These are phyloP conservation scores for Erebia aethiops DNA, from an alignment of 2,888 invertebrate species.

Conservation along the genomic window DNA sequence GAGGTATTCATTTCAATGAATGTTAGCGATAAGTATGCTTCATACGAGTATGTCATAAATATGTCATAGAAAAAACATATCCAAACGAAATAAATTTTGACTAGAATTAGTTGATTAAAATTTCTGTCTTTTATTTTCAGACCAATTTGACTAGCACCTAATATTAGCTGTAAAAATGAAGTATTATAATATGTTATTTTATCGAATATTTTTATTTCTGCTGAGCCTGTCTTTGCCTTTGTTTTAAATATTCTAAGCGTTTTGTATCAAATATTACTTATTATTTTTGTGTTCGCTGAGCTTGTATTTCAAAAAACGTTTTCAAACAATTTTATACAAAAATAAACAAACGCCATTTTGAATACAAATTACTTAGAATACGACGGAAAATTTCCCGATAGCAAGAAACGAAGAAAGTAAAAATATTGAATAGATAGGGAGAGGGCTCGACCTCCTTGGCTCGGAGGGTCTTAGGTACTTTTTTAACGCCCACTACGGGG, in stretches of 20 bases:
- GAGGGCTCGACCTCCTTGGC: slow-evolving; percentile 45
- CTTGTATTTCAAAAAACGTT: neutral
- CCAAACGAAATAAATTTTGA: slow-evolving; percentile 74
- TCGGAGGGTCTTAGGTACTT: slow-evolving; percentile 54
- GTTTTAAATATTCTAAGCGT: no score
- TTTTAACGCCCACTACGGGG: slow-evolving; percentile 71
- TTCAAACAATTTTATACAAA: slow-evolving; percentile 11
- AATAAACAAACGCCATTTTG: slow-evolving; percentile 33
- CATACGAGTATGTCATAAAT: no score
- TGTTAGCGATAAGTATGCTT: no score
- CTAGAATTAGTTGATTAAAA: slow-evolving; percentile 68
- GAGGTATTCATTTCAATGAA: no score
- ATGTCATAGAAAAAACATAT: slow-evolving; percentile 56
- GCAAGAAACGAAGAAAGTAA: slow-evolving; percentile 61
- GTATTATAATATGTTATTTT: slow-evolving; percentile 31
- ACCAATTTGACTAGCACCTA: slow-evolving; percentile 79
- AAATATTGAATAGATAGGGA: slow-evolving; percentile 63
- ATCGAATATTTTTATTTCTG: no score
- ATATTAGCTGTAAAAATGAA: slow-evolving; percentile 47
- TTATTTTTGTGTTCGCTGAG: neutral
- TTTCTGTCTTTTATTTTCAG: slow-evolving; percentile 63
- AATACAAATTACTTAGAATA: slow-evolving; percentile 18
- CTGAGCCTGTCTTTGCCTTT: no score
- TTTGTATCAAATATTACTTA: no score
- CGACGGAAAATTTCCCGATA: slow-evolving; percentile 53